Evolutionary conservation across 2,797 vertebrate genomes (phyloP), one percentile per base, ranked within the genome.

Genomic region (Eupleurogrammus muticus): DNA sequence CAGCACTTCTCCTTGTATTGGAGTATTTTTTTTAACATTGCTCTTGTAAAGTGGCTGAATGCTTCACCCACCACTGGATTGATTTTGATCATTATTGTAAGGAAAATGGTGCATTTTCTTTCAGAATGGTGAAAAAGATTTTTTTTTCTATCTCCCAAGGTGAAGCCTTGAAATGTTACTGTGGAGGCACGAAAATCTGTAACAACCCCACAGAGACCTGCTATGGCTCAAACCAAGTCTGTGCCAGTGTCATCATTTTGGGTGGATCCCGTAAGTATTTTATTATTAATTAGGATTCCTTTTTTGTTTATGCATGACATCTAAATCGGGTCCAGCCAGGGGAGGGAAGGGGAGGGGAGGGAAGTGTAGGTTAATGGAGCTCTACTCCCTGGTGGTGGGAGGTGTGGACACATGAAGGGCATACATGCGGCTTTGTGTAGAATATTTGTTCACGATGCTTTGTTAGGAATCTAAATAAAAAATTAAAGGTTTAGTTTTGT

Each of bases 111-210:
- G 16, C 24, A 9, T 19, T 36, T 13, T 0, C 17, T 17, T 24
- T 62, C 3, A 12, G 20, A 20, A 34, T 38, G 12, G 9, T 10
- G 42, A 36, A 23, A 5, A 24, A 24, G 4, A 21, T 2, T 19
- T 16, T 3, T 20, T 1, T 21, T 44, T 17, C 35, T 19, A 5
- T 40, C 14, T 42, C 10, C 10, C 17, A 35, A 77, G 75, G 68
- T 67, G 75, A 77, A 23, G 51, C 62, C 1, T 38, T 72, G 51
- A 62, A 1, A 47, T 77, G 75, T 13, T 0, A 35, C 5, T 72
- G 62, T 52, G 64, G 58, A 44, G 75, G 67, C 5, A 60, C 12
- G 44, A 5, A 1, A 0, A 0, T 0, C 0, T 89, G 87, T 46
- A 0, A 5, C 13, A 0, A 0, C 36, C 0, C 0, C 0, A 14